Percentiles rank a stretch among this genome's conserved stretches.
Conservation (phyloP, 2,797 vertebrate species). For the Crenichthys baileyi region DNA sequence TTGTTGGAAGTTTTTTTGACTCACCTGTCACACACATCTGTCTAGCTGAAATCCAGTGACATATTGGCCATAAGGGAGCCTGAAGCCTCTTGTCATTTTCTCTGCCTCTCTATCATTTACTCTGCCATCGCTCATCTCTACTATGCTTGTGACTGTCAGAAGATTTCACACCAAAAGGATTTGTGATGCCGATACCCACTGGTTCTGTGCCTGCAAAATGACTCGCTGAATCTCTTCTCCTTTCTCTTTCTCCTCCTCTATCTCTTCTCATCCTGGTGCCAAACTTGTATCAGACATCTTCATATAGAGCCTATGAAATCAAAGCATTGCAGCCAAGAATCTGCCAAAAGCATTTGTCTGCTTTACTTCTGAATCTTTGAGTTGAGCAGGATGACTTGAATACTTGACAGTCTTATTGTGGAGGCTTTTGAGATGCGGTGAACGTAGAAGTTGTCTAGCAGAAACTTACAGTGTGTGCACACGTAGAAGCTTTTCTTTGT, state of each 20-base stretch:
- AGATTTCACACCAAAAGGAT: slow-evolving; percentile 63
- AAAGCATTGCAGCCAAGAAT: slow-evolving; percentile 53
- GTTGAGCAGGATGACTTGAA: slow-evolving; percentile 27
- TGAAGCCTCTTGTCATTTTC: slow-evolving; percentile 49
- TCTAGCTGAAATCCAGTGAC: slow-evolving; percentile 34
- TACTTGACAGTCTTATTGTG: slow-evolving; percentile 14
- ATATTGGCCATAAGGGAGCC: slow-evolving; percentile 42
- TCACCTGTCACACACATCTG: slow-evolving; percentile 33
- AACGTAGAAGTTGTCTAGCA: background rate
- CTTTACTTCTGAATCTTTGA: slow-evolving; percentile 43
- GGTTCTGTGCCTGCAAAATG: slow-evolving; percentile 65
- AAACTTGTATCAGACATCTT: slow-evolving; percentile 48
- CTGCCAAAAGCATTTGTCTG: slow-evolving; percentile 41
- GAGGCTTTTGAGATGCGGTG: slow-evolving; percentile 11
- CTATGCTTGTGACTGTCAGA: slow-evolving; percentile 53
- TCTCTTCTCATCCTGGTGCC: slow-evolving; percentile 47
- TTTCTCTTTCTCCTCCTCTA: slow-evolving; percentile 3
- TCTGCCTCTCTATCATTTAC: slow-evolving; percentile 52
- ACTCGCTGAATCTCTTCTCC: slow-evolving; percentile 43
- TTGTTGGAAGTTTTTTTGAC: slow-evolving; percentile 10
- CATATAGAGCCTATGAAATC: slow-evolving; percentile 12
- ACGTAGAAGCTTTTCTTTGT: background rate
- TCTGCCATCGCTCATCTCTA: slow-evolving; percentile 49
- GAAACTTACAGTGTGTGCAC: background rate
- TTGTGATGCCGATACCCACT: slow-evolving; percentile 66